phyloP scores from a whole-genome alignment of 2,888 invertebrate species.

The Heliconius ismenius region DNA sequence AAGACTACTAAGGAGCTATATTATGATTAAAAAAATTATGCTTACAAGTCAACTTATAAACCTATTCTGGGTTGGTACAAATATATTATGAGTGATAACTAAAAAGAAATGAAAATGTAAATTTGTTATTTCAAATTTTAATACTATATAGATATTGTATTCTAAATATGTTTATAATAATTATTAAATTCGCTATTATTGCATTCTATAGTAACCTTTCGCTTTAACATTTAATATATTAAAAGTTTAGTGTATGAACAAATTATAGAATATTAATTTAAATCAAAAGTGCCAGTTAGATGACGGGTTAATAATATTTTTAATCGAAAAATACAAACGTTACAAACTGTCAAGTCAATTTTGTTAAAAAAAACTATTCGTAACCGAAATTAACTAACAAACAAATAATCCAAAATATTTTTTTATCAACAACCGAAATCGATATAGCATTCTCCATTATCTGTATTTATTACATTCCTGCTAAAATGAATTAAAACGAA shows the following conservation, averaged over 20 bases:
- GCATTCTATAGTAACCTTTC: not conserved
- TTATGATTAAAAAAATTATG: too few species aligned
- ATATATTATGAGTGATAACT: not conserved
- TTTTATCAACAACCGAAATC: not conserved
- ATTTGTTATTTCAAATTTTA: not conserved
- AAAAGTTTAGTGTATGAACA: not conserved
- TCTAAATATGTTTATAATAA: not conserved
- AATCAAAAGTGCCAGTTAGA: not conserved
- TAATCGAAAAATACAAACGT: too few species aligned
- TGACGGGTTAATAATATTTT: not conserved
- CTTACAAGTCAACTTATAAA: too few species aligned
- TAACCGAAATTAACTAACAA: not conserved
- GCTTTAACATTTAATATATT: conserved; percentile 19
- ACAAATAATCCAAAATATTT: not conserved
- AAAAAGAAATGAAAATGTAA: not conserved
- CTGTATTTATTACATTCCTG: not conserved
- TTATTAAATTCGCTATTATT: conserved; percentile 23
- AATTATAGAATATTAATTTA: not conserved
- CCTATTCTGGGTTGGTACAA: not conserved
- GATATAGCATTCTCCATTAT: not conserved
- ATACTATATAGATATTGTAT: not conserved
- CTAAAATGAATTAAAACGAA: not conserved
- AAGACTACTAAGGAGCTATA: too few species aligned
- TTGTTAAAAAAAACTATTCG: too few species aligned
- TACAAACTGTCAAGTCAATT: too few species aligned